Conservation (phyloP, 2,888 invertebrate species). For the Drosophila setosimentum region DNA sequence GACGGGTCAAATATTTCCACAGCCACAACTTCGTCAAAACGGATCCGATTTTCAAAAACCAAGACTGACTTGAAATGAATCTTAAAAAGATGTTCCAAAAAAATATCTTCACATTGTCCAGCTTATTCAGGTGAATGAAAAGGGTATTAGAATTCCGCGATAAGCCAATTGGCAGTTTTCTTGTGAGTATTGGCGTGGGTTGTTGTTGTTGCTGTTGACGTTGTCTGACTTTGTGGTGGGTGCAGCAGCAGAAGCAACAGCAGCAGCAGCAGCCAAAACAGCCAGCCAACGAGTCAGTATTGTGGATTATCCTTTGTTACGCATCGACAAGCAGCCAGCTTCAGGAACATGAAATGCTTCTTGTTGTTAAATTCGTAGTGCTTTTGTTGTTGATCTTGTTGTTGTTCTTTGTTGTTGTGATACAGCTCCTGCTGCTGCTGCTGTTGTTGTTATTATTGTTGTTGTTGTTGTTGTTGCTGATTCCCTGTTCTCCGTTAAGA, state of each 20-base stretch:
- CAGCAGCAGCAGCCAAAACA: slow-evolving; percentile 43
- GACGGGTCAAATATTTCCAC: no score
- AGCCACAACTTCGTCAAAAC: no score
- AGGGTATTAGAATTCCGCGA: slow-evolving; percentile 22
- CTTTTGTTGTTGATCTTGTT: slow-evolving; percentile 3
- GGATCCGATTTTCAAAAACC: neutral
- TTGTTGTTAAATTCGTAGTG: slow-evolving; percentile 34
- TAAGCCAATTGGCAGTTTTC: neutral
- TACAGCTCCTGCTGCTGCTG: slow-evolving; percentile 29
- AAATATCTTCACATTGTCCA: neutral
- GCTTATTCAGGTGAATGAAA: neutral
- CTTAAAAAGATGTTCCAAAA: neutral
- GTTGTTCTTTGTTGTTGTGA: slow-evolving; percentile 21
- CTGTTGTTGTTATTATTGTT: slow-evolving; percentile 11
- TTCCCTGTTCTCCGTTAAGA: slow-evolving; percentile 15
- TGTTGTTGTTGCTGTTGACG: slow-evolving; percentile 40
- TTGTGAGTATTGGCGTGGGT: slow-evolving; percentile 46
- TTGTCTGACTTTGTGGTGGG: slow-evolving; percentile 42
- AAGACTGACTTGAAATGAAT: neutral
- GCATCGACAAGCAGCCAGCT: slow-evolving; percentile 69
- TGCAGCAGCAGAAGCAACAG: slow-evolving; percentile 60
- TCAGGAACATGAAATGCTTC: slow-evolving; percentile 57
- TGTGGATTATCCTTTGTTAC: slow-evolving; percentile 77
- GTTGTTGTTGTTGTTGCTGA: slow-evolving; percentile 32
- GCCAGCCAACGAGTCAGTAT: slow-evolving; percentile 43